These are phyloP conservation scores for Sisor rabdophorus DNA, from an alignment of 2,113 vertebrate species.

Conservation along the genomic window DNA sequence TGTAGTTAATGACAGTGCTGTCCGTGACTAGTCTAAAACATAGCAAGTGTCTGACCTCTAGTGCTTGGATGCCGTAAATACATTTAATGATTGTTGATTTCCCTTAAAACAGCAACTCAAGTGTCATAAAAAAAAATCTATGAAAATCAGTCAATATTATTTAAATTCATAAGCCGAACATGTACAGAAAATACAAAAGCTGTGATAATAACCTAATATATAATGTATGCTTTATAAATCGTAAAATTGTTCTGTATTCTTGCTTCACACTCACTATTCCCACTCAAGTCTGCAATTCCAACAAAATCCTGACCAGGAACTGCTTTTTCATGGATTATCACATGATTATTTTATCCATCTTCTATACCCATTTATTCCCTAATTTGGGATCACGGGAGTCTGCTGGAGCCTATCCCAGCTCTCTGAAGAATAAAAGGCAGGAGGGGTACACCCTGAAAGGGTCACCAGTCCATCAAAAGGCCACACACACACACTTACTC, in stretches of 20 bases:
- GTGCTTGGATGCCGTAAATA: background rate
- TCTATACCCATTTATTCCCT: too few species aligned
- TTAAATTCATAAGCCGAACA: background rate
- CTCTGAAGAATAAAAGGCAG: too few species aligned
- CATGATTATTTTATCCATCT: too few species aligned
- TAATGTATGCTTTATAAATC: background rate
- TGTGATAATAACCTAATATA: background rate
- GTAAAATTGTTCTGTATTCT: background rate
- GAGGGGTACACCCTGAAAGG: too few species aligned
- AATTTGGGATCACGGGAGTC: too few species aligned
- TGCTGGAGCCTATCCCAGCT: too few species aligned
- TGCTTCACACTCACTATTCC: background rate
- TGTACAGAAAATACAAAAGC: background rate
- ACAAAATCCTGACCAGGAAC: background rate
- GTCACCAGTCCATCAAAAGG: too few species aligned
- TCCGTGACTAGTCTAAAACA: background rate
- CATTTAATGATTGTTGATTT: background rate
- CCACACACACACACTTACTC: too few species aligned
- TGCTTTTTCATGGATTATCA: background rate
- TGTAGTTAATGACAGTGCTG: too few species aligned
- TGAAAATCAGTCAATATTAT: background rate
- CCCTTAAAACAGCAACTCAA: background rate
- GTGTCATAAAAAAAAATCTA: background rate
- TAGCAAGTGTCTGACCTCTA: slow-evolving; percentile 27
- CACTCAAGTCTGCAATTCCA: too few species aligned